Conservation (phyloP, 1,140 invertebrate species). For the Hesperophylax magnus region DNA sequence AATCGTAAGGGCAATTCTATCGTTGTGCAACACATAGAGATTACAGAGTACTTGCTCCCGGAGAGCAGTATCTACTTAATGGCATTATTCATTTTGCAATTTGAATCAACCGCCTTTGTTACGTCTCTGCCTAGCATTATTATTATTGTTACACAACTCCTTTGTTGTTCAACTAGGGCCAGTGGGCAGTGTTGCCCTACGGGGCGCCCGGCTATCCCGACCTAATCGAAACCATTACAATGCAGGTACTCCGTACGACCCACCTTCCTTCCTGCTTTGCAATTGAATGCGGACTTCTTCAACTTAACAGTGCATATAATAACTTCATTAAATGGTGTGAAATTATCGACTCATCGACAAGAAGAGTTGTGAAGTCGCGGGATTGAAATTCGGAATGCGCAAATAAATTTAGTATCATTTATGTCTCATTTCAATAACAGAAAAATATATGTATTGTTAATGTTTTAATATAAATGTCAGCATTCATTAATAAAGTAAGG, state of each 20-base stretch:
- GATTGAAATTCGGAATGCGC: too few relatives aligned
- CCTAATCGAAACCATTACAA: slow-evolving; percentile 9
- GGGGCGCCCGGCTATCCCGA: not conserved
- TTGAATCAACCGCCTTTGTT: slow-evolving; percentile 14
- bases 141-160: slow-evolving; percentile 10
- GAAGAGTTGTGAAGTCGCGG: too few relatives aligned
- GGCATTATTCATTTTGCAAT: not conserved
- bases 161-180: slow-evolving; percentile 4
- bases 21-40: too few relatives aligned
- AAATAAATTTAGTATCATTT: too few relatives aligned
- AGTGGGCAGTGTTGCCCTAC: not conserved
- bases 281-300: not conserved
- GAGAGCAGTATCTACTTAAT: not conserved
- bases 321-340: not conserved
- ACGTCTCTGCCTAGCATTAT: not conserved
- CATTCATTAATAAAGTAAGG: too few relatives aligned
- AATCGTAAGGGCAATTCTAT: too few relatives aligned
- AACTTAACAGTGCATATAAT: not conserved
- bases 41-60: too few relatives aligned
- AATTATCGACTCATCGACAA: too few relatives aligned
- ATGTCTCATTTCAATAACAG: too few relatives aligned
- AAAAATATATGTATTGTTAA: too few relatives aligned
- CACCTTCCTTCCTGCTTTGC: not conserved
- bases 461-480: too few relatives aligned
- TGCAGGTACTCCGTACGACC: not conserved